Evolutionary conservation across 35 echinoderm and acorn worm species (phyloP).

Genomic region (Ophiothrix spiculata): DNA sequence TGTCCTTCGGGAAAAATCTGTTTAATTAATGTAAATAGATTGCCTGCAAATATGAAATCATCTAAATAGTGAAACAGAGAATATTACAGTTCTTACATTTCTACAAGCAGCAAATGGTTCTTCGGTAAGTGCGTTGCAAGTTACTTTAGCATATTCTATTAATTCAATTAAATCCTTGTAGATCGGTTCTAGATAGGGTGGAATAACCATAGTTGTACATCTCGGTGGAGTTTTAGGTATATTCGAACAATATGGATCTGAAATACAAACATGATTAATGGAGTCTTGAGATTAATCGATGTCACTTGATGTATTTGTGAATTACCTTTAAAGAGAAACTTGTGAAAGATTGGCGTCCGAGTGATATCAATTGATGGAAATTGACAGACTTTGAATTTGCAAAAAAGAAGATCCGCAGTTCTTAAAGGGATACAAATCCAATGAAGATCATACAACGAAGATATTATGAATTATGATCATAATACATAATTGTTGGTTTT

Average conservation of each 20-base stretch:
- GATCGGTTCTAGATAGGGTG: conserved; percentile 18
- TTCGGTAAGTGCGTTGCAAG: conserved; percentile 16
- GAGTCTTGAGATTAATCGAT: background rate
- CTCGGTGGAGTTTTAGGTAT: background rate
- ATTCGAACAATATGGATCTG: conserved; percentile 8
- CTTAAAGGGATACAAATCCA: background rate
- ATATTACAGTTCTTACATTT: conserved; percentile 13
- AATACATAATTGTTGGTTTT: too few relatives aligned
- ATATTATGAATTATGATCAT: too few relatives aligned
- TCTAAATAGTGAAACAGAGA: too few relatives aligned
- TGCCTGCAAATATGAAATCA: too few relatives aligned
- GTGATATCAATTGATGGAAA: background rate
- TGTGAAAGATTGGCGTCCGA: background rate
- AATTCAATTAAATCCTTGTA: conserved; percentile 39
- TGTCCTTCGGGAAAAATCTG: too few relatives aligned
- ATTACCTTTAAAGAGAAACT: background rate
- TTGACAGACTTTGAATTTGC: background rate
- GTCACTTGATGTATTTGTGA: background rate
- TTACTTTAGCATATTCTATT: conserved; percentile 5
- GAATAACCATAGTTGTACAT: conserved; percentile 21
- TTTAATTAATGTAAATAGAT: too few relatives aligned
- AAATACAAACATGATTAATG: background rate
- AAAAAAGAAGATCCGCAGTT: background rate
- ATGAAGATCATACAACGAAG: background rate
- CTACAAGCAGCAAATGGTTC: conserved; percentile 22